Evolutionary conservation across 1,140 invertebrate genomes (phyloP), one percentile per base, ranked within the genome.

Genomic region (Drosophila chauvacae): DNA sequence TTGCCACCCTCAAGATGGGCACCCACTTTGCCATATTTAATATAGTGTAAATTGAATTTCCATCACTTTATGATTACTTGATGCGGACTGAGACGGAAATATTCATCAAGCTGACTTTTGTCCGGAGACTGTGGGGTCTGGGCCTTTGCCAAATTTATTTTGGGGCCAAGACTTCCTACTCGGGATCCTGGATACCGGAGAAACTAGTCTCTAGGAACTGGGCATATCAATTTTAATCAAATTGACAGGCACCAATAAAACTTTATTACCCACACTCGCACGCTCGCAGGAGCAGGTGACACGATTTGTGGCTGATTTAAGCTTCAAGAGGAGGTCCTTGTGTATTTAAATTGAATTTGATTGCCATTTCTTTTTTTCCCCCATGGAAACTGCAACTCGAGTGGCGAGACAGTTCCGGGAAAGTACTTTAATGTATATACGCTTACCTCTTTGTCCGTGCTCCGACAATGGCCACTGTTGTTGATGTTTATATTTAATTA

Each of bases 31-130:
- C 77, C 77, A 79, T 81, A 90, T 85, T 90, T 88, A 88, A 88
- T 88, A 77, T 77, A 76, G 85, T 88, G 85, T 79, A 88, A 88
- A 88, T 88, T 88, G 85, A 88, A 88, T 88, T 88, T 88, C 85
- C 85, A 88, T 88, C 85, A 88, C 85, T 88, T 88, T 88, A 88
- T 88, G 85, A 88, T 90, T 88, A 85, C 85, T 88, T 88, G 60
- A 80, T 61, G 81, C 82, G 80, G 39, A 70, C 76, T 85, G 74
- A 70, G 65, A 55, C 62, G 83, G 80, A 86, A 86, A 87, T 72
- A 51, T 72, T 72, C 70, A 72, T 72, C 70, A 73, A 72, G 68
- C 56, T 73, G 53, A 72, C 70, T 72, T 59, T 71, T 72, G 69
- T 58, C 23, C 10, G 42, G 16, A 30, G 14, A 10, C 48, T n/a